These are phyloP conservation scores for Monarcha castaneiventris DNA, from an alignment of 2,113 vertebrate species.

Conservation along the genomic window DNA sequence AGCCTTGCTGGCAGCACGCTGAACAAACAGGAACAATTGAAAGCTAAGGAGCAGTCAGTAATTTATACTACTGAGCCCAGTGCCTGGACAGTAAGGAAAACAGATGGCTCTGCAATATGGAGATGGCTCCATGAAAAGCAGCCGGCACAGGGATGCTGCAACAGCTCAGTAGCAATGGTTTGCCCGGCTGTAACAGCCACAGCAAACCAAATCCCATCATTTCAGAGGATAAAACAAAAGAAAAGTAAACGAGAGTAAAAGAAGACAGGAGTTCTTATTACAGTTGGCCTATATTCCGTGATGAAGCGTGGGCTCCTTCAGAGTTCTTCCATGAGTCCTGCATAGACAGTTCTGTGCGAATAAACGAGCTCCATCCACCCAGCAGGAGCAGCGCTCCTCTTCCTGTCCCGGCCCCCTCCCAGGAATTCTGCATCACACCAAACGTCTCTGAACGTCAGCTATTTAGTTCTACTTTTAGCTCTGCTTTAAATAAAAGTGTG, in stretches of 20 bases:
- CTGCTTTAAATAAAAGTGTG: conserved; percentile 44
- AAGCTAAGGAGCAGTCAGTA: neutral
- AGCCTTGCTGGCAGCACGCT: conserved; percentile 11
- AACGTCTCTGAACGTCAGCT: conserved; percentile 17
- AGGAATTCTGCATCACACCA: neutral
- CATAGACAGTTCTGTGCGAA: neutral
- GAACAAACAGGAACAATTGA: conserved; percentile 52
- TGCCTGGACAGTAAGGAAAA: conserved; percentile 41
- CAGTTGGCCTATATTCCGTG: neutral
- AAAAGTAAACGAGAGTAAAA: neutral
- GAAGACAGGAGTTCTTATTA: neutral
- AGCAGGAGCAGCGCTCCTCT: neutral
- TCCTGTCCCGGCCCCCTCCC: neutral
- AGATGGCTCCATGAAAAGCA: conserved; percentile 28
- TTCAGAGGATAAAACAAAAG: neutral
- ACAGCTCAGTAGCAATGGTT: neutral
- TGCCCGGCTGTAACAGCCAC: neutral
- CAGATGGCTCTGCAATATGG: conserved; percentile 63
- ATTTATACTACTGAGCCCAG: conserved; percentile 26
- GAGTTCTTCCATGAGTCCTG: neutral
- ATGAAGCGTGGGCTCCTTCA: neutral
- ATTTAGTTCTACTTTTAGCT: conserved; percentile 40
- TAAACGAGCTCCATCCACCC: neutral
- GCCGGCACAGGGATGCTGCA: neutral
- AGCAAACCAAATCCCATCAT: neutral